Conservation (phyloP, 2,888 invertebrate genomes). For the Noctuana brunneofusca region DNA sequence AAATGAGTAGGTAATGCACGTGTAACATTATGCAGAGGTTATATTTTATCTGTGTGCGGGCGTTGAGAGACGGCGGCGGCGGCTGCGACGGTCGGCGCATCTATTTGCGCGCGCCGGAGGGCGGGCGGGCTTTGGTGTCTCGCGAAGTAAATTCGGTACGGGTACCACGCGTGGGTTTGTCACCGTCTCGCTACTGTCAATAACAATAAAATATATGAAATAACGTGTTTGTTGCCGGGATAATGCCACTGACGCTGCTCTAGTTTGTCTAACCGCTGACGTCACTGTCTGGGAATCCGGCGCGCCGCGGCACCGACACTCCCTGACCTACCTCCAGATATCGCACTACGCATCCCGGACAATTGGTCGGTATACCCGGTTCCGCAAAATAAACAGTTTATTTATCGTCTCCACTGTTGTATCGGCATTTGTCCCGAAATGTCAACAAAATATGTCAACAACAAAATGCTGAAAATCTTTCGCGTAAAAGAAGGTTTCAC, state of each 20-base stretch:
- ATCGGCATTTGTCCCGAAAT: not conserved
- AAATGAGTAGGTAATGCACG: constrained; percentile 38
- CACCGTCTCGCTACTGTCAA: constrained; percentile 79
- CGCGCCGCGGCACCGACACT: constrained; percentile 60
- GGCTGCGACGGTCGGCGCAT: constrained; percentile 39
- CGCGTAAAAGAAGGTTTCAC: no score
- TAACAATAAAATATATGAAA: constrained; percentile 78
- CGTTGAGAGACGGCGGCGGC: constrained; percentile 29
- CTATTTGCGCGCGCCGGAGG: constrained; percentile 58
- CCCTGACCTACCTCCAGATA: constrained; percentile 79
- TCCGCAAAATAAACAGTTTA: not conserved
- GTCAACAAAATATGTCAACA: not conserved
- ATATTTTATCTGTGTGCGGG: constrained; percentile 31
- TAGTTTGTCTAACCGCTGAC: constrained; percentile 78
- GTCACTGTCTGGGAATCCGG: constrained; percentile 81
- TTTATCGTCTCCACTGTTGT: not conserved
- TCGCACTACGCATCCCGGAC: constrained; percentile 45
- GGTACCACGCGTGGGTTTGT: constrained; percentile 67
- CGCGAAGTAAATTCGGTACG: constrained; percentile 63
- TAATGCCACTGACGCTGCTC: constrained; percentile 74
- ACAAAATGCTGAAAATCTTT: no score
- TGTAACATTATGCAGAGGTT: constrained; percentile 36
- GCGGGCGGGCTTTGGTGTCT: constrained; percentile 52
- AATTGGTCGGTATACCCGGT: constrained; percentile 34
- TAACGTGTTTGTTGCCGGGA: constrained; percentile 73